Evolutionary conservation across 1,140 invertebrate species (phyloP), one percentile per base, ranked within the genome.

Genomic region (Cydia pomonella): DNA sequence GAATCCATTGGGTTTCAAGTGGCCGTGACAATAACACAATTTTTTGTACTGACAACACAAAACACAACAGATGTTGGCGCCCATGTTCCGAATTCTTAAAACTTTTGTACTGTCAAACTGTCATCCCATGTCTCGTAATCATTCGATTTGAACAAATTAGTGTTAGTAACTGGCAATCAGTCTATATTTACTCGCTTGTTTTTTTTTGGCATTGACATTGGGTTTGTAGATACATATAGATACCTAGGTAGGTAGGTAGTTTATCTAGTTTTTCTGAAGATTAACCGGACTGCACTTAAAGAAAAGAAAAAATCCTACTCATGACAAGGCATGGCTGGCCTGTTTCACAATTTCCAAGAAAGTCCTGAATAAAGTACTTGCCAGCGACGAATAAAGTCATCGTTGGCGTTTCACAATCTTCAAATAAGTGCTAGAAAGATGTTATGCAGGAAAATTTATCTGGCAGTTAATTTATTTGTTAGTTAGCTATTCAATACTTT

Each of bases 51-150:
- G 59, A 71, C 59, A 59, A 4, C 47, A 50, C 47, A 23, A 33
- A 50, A 44, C n/a, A n/a, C n/a, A n/a, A n/a, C n/a, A 71, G n/a
- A 75, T 75, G 44, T 71, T 75, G 33, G 44, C 33, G 44, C 62
- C 64, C 73, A 69, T 66, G 29, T 62, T 29, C 63, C 33, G 25
- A 41, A 33, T 66, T 66, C 63, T n/a, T 66, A 16, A 27, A 64
- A 64, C 10, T 27, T 10, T 64, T 27, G 23, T 10, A 23, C 23
- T 23, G 9, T 7, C 33, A 38, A n/a, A n/a, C n/a, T 64, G 63
- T 33, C 27, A 29, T 66, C 63, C 50, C 50, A 53, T 18, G 2
- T 44, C 41, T 9, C 18, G 4, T 69, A 18, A n/a, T 69, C 16
- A 69, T 44, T 44, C 29, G 29, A 69, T 38, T 69, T 33, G 27